Evolutionary conservation across 2,113 vertebrate species (phyloP).

Genomic region (Zosterops borbonicus): DNA sequence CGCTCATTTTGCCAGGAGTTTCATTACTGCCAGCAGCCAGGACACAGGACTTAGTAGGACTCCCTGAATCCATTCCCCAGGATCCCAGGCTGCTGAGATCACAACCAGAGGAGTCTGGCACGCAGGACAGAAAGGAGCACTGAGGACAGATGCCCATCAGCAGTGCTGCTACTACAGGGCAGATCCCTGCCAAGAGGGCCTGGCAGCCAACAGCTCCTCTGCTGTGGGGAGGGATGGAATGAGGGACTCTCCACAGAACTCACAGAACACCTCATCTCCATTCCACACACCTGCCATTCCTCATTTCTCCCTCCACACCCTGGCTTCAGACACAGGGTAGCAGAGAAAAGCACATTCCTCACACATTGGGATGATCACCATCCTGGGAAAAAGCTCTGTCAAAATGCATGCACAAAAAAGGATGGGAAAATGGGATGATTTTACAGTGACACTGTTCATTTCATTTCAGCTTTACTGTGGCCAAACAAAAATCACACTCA

Average conservation of each 20-base stretch:
- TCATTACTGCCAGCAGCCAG: not conserved
- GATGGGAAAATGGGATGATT: accelerated
- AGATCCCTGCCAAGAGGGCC: not conserved
- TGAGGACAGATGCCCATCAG: not conserved
- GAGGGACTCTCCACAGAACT: not conserved
- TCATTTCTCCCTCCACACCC: not conserved
- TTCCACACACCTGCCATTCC: not conserved
- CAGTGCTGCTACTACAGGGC: not conserved
- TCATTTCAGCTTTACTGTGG: not conserved
- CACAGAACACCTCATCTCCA: not conserved
- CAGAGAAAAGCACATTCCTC: not conserved
- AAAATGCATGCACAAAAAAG: not conserved
- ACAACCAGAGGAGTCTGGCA: not conserved
- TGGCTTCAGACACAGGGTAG: not conserved
- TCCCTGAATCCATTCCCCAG: not conserved
- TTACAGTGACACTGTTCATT: not conserved
- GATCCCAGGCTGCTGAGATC: not conserved
- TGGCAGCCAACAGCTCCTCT: accelerated
- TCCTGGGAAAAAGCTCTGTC: not conserved
- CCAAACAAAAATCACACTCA: not conserved
- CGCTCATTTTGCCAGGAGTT: not conserved
- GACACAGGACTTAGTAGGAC: not conserved
- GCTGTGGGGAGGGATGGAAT: not conserved
- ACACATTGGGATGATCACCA: not conserved
- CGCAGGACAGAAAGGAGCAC: not conserved